Percentiles rank a stretch among this genome's conserved stretches.
Conservation (phyloP, 92 coral and sea anemone species). For the Montipora capitata region DNA sequence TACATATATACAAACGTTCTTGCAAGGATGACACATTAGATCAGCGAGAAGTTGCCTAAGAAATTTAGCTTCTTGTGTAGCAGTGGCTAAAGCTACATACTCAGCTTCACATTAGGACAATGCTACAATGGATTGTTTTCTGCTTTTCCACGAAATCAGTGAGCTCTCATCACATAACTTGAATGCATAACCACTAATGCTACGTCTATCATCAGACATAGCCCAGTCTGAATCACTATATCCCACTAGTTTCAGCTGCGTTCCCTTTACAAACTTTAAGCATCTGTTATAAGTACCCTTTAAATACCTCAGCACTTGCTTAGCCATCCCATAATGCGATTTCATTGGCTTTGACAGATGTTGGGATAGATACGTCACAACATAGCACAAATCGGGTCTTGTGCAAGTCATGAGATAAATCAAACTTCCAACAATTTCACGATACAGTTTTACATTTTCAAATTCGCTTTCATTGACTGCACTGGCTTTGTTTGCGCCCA, state of each 20-base stretch:
- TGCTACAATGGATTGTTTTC: too few species aligned
- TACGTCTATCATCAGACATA: constrained; percentile 34
- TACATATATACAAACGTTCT: too few species aligned
- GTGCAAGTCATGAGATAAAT: too few species aligned
- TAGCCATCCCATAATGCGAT: constrained; percentile 41
- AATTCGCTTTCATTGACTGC: constrained; percentile 27
- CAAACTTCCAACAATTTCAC: too few species aligned
- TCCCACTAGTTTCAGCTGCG: constrained; percentile 12
- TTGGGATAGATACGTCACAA: constrained; percentile 54
- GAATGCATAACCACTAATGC: constrained; percentile 18
- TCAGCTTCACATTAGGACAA: too few species aligned
- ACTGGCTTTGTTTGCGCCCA: constrained; percentile 26
- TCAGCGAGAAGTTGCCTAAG: too few species aligned
- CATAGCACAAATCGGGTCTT: constrained; percentile 51
- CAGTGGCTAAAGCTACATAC: too few species aligned
- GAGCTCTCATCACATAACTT: neutral
- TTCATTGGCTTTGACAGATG: constrained; percentile 47
- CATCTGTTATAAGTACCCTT: constrained; percentile 21
- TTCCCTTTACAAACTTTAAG: constrained; percentile 40
- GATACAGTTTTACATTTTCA: too few species aligned
- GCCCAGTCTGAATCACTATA: constrained; percentile 59
- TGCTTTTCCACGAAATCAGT: too few species aligned
- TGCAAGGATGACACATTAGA: too few species aligned
- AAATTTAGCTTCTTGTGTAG: too few species aligned
- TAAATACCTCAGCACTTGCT: constrained; percentile 61